phyloP scores from a whole-genome alignment of 2,113 vertebrate genomes.

The Leucosticte australis region DNA sequence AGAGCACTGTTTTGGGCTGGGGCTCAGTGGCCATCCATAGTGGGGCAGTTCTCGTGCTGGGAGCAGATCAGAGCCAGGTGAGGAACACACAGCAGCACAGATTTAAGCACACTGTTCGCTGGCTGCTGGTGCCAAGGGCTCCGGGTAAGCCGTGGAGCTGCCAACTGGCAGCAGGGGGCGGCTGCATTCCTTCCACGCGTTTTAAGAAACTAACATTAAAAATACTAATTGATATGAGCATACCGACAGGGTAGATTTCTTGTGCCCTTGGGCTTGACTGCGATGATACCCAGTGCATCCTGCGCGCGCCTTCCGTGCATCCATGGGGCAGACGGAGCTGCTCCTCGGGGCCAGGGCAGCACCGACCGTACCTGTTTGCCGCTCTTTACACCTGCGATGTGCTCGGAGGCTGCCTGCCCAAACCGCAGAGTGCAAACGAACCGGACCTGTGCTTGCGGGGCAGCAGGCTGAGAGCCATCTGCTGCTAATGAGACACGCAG shows the following conservation, averaged over 20 bases:
- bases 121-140: background rate
- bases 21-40: background rate
- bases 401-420: background rate
- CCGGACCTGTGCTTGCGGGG: background rate
- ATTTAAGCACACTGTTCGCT: background rate
- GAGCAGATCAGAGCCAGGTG: background rate
- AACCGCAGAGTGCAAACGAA: background rate
- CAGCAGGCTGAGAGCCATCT: background rate
- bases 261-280: background rate
- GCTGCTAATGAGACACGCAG: background rate
- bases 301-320: background rate
- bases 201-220: background rate
- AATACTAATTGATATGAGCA: background rate
- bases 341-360: background rate
- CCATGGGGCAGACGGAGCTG: background rate
- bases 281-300: background rate
- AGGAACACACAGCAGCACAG: background rate
- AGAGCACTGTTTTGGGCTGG: background rate
- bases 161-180: background rate
- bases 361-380: fast-evolving
- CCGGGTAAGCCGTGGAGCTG: background rate
- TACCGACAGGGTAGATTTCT: background rate
- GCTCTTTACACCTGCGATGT: background rate
- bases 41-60: background rate
- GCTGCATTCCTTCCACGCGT: background rate